These are phyloP conservation scores for Danaus melanippus DNA, from an alignment of 1,140 invertebrate genomes.

Conservation along the genomic window DNA sequence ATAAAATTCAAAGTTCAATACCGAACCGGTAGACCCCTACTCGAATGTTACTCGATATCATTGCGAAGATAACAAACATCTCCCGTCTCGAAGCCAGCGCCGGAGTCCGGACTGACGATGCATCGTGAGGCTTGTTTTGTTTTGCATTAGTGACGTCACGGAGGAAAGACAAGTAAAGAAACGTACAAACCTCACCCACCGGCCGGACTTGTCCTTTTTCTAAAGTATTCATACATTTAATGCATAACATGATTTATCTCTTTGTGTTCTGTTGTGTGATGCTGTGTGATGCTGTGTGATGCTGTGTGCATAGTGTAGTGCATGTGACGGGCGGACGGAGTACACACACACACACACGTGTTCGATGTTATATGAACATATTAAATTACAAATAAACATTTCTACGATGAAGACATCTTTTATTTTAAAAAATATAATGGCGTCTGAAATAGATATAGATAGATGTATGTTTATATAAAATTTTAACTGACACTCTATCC, in stretches of 20 bases:
- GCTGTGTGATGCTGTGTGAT: slow-evolving; percentile 53
- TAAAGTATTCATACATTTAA: neutral
- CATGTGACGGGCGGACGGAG: slow-evolving; percentile 38
- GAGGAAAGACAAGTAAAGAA: neutral
- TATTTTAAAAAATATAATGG: no score
- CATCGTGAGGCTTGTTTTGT: slow-evolving; percentile 31
- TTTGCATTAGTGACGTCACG: slow-evolving; percentile 18
- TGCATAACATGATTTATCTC: slow-evolving; percentile 14
- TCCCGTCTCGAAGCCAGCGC: no score
- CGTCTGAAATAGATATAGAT: no score
- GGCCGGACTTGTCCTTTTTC: neutral
- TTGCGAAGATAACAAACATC: no score
- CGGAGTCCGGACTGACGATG: slow-evolving; percentile 13
- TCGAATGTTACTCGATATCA: no score
- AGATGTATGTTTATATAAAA: no score
- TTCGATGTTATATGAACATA: neutral
- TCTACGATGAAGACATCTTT: no score
- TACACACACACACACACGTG: neutral
- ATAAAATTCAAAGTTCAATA: no score
- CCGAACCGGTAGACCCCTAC: no score
- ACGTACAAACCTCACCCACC: neutral
- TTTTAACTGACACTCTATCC: no score
- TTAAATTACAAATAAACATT: no score
- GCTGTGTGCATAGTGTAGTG: slow-evolving; percentile 68
- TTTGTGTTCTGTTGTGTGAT: slow-evolving; percentile 51